phyloP scores from a whole-genome alignment of 2,888 invertebrate species.

The Corbicula japonica region DNA sequence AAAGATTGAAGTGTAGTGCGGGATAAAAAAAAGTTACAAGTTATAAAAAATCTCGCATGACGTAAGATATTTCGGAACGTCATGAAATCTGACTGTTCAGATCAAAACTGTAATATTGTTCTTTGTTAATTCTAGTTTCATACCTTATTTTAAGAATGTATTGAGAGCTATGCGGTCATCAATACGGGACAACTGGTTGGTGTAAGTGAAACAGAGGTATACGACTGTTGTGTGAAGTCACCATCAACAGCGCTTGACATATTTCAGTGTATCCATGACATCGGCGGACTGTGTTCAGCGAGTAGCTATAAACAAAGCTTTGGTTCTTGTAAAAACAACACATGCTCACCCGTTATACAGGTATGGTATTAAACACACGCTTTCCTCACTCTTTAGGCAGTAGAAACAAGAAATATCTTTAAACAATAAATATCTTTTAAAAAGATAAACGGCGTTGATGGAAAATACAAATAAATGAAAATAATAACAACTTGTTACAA shows the following conservation, averaged over 20 bases:
- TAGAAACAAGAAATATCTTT: not conserved
- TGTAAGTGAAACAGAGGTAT: conserved; percentile 66
- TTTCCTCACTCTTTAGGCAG: not conserved
- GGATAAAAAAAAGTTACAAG: too few relatives aligned
- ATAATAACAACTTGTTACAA: too few relatives aligned
- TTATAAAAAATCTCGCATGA: too few relatives aligned
- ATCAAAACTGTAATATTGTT: too few relatives aligned
- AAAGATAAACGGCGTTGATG: too few relatives aligned
- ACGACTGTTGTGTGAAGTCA: conserved; percentile 66
- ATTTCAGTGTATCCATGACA: conserved; percentile 71
- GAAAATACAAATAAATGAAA: too few relatives aligned
- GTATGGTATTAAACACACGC: conserved; percentile 42
- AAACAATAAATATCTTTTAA: not conserved
- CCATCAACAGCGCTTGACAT: conserved; percentile 11
- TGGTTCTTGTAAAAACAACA: conserved; percentile 60
- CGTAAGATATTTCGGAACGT: too few relatives aligned
- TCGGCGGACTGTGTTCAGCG: conserved; percentile 72
- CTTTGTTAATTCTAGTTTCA: too few relatives aligned
- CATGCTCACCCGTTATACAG: conserved; percentile 65
- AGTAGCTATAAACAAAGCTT: conserved; percentile 53
- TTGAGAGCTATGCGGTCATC: conserved; percentile 67
- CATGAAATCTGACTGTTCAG: too few relatives aligned
- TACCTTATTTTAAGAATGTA: conserved; percentile 63
- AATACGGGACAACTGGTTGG: conserved; percentile 51
- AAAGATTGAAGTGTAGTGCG: too few relatives aligned